Conservation (phyloP, 2,113 vertebrate genomes). For the Hiodon alosoides region DNA sequence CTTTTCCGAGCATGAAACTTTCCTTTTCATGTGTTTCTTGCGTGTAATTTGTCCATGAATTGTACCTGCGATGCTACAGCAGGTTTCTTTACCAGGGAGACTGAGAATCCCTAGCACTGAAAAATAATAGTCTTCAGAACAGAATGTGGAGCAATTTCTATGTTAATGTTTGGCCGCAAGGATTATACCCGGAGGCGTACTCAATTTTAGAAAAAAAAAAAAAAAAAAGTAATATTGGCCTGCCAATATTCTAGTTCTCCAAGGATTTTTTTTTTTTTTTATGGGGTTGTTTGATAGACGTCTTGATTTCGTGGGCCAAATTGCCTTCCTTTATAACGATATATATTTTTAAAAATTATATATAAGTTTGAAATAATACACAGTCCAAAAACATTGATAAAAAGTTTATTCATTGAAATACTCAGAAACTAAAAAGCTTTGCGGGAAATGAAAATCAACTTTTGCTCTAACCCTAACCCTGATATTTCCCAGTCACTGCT, state of each 20-base stretch:
- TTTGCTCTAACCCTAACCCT: no score
- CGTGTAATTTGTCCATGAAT: slow-evolving; percentile 28
- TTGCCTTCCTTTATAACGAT: slow-evolving; percentile 17
- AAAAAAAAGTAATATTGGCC: slow-evolving; percentile 38
- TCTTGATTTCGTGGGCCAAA: neutral
- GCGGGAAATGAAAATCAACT: neutral
- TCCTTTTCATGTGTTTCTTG: slow-evolving; percentile 17
- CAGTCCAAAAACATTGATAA: no score
- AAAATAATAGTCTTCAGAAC: slow-evolving; percentile 37
- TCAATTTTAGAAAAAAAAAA: slow-evolving; percentile 42
- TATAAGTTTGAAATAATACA: neutral
- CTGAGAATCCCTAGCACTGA: slow-evolving; percentile 22
- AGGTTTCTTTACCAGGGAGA: slow-evolving; percentile 15
- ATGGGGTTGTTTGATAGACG: neutral
- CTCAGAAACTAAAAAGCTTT: no score
- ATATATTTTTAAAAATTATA: slow-evolving; percentile 10
- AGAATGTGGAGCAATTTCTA: slow-evolving; percentile 38
- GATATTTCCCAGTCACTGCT: neutral
- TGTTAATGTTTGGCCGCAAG: slow-evolving; percentile 35
- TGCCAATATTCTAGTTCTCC: slow-evolving; percentile 21
- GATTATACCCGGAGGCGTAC: slow-evolving; percentile 29
- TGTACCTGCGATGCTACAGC: slow-evolving; percentile 17
- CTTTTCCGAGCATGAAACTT: neutral
- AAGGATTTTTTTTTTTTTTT: slow-evolving; percentile 16
- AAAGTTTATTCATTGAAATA: neutral